Evolutionary conservation across 1,140 invertebrate genomes (phyloP).

Genomic region (Drosophila pallidifrons): DNA sequence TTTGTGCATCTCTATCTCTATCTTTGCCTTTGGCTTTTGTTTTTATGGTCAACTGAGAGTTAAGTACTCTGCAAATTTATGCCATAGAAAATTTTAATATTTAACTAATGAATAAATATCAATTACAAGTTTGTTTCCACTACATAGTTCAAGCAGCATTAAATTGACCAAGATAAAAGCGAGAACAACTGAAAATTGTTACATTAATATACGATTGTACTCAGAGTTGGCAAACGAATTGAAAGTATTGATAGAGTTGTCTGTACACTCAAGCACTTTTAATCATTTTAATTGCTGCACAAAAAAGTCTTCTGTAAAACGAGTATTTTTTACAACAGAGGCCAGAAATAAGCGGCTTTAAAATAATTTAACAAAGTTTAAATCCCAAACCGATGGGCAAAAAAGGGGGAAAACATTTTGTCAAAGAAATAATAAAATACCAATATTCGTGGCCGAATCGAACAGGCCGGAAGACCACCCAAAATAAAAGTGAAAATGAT

Average conservation of each 20-base stretch:
- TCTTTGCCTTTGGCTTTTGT: slow-evolving; percentile 25
- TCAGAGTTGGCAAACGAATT: neutral
- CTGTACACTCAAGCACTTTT: neutral
- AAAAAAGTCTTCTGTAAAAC: slow-evolving; percentile 12
- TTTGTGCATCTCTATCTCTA: neutral
- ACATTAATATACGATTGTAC: neutral
- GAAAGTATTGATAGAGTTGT: neutral
- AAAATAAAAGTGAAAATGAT: slow-evolving; percentile 27
- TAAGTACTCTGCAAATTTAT: slow-evolving; percentile 52
- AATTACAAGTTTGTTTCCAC: slow-evolving; percentile 2
- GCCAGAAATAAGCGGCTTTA: slow-evolving; percentile 70
- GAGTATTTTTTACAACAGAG: slow-evolving; percentile 9
- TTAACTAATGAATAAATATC: slow-evolving; percentile 73
- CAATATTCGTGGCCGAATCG: slow-evolving; percentile 35
- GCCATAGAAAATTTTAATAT: slow-evolving; percentile 50
- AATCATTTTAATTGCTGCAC: slow-evolving; percentile 2
- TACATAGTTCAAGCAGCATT: neutral
- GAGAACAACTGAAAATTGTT: neutral
- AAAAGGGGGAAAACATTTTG: slow-evolving; percentile 17
- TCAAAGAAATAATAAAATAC: slow-evolving; percentile 54
- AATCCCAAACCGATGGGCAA: slow-evolving; percentile 21
- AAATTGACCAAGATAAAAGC: neutral
- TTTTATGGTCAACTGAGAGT: slow-evolving; percentile 45
- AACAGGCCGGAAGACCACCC: neutral
- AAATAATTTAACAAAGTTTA: slow-evolving; percentile 68